Conservation (phyloP, 2,888 invertebrate species). For the Furcula furcula region DNA sequence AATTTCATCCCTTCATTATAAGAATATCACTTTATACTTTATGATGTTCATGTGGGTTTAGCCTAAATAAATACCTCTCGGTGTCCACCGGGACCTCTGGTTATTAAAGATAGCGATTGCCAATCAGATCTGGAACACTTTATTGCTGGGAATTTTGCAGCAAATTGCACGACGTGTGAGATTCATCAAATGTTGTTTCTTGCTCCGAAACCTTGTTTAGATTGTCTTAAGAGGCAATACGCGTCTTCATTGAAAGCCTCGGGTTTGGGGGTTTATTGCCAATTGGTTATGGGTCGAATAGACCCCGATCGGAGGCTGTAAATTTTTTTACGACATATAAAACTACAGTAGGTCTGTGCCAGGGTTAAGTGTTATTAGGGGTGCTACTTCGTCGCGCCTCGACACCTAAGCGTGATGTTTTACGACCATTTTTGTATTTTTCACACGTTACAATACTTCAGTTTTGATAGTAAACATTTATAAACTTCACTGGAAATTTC, state of each 20-base stretch:
- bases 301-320: constrained; percentile 58
- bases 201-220: constrained; percentile 18
- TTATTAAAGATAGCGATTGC: constrained; percentile 28
- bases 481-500: background rate
- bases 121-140: constrained; percentile 17
- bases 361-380: constrained; percentile 72
- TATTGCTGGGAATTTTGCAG: constrained; percentile 10
- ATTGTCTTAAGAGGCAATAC: constrained; percentile 36
- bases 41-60: background rate
- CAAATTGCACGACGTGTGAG: constrained; percentile 28
- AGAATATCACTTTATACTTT: no score
- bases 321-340: constrained; percentile 73
- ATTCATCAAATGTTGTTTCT: constrained; percentile 33
- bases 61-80: constrained; percentile 20
- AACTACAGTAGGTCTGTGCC: constrained; percentile 49
- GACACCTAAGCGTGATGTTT: constrained; percentile 31
- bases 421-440: constrained; percentile 22
- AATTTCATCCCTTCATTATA: no score
- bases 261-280: constrained; percentile 52
- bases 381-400: constrained; percentile 31
- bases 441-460: constrained; percentile 3
- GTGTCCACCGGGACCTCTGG: constrained; percentile 18
- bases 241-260: constrained; percentile 55
- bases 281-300: constrained; percentile 50
- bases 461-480: background rate